These are phyloP conservation scores for Sinhomidia bicolor DNA, from an alignment of 2,888 invertebrate species.

Conservation along the genomic window DNA sequence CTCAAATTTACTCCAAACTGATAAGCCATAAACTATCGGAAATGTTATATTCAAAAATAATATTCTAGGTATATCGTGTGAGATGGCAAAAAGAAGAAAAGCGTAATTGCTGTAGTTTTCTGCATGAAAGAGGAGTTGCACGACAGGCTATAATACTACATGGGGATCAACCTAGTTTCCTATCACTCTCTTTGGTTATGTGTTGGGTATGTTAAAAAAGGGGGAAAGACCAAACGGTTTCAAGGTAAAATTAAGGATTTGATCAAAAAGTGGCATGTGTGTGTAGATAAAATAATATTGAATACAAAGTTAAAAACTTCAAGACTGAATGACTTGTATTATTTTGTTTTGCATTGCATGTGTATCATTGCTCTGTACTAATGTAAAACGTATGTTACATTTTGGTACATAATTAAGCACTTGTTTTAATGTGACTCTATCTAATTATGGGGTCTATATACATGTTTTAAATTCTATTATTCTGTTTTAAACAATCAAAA, in stretches of 20 bases:
- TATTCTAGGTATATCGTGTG: not conserved
- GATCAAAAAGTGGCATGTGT: too few species aligned
- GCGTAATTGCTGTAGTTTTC: not conserved
- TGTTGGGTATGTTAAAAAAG: too few species aligned
- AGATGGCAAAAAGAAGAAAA: too few species aligned
- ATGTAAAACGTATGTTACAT: not conserved
- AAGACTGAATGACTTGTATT: too few species aligned
- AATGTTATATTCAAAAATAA: not conserved
- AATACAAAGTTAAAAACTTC: not conserved
- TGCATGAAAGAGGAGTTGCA: not conserved
- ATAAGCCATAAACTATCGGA: too few species aligned
- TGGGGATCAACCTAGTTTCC: not conserved
- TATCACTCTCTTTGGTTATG: not conserved
- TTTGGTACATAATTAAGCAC: constrained; percentile 34
- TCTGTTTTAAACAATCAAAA: too few species aligned
- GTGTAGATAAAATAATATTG: not conserved
- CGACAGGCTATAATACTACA: not conserved
- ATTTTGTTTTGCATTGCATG: too few species aligned
- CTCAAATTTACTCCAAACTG: not conserved
- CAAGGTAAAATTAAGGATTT: not conserved
- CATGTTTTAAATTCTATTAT: not conserved
- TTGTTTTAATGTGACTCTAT: constrained; percentile 21
- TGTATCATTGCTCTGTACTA: not conserved
- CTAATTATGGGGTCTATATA: constrained; percentile 53
- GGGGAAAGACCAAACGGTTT: not conserved